Percentiles rank a stretch among this genome's conserved stretches.
Conservation (phyloP, 1,140 invertebrate species). For the Drosophila dunni region DNA sequence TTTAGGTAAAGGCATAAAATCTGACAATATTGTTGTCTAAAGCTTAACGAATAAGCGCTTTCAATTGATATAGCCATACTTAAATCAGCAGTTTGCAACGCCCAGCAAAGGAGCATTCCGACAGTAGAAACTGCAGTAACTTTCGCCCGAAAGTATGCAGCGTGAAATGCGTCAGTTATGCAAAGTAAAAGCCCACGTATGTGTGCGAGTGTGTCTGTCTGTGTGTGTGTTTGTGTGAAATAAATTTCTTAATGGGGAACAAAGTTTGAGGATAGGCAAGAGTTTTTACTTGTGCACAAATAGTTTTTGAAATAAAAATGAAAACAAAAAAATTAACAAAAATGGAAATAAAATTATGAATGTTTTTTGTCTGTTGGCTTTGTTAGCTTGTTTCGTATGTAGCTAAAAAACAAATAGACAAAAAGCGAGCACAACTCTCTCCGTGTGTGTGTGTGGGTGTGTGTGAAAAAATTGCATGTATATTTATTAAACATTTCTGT, state of each 20-base stretch:
- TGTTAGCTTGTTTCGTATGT: constrained; percentile 48
- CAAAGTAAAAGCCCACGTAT: constrained; percentile 23
- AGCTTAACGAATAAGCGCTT: neutral
- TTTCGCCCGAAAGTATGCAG: constrained; percentile 47
- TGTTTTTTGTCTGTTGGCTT: constrained; percentile 46
- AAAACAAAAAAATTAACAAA: constrained; percentile 25
- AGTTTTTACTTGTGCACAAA: constrained; percentile 54
- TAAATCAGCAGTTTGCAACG: neutral
- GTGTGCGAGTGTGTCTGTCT: constrained; percentile 18
- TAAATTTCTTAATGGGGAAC: constrained; percentile 50
- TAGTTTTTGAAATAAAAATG: constrained; percentile 46
- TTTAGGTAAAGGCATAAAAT: too few relatives aligned
- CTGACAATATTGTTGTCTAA: too few relatives aligned
- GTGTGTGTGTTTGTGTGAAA: constrained; percentile 39
- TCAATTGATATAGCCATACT: neutral
- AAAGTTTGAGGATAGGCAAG: constrained; percentile 13
- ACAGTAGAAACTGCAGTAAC: neutral
- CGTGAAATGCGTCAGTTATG: constrained; percentile 47
- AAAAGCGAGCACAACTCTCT: neutral
- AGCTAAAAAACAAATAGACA: constrained; percentile 43
- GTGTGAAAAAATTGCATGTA: constrained; percentile 33
- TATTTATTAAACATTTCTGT: constrained; percentile 77
- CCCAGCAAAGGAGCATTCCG: constrained; percentile 4
- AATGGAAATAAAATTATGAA: constrained; percentile 72
- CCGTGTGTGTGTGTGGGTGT: constrained; percentile 4